Base-by-base conservation (phyloP, 1,140 invertebrate species). In the Gryon sp. region DNA sequence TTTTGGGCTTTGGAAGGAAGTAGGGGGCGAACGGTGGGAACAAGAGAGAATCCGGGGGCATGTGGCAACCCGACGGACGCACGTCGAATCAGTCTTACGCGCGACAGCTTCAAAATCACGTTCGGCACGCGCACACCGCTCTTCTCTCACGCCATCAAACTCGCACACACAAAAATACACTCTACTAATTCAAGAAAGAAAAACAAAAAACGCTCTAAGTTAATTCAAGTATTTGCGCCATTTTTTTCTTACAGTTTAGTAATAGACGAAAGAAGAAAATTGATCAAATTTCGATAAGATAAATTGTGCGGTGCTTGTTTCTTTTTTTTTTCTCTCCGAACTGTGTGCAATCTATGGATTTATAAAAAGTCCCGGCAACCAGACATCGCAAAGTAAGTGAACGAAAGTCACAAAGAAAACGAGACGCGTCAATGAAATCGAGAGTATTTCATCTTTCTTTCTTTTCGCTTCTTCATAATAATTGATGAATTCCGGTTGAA, bases 61-160 rank as follows among this genome's bases (percentile, higher is more conserved):
- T 68, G 66, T 26, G 53, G 53, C 63, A 20, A 46, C 14, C 40
- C 45, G 38, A 70, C 43, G 34, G 53, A 70, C 53, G 55, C 53
- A 53, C 66, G 55, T 40, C 65, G 32, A 45, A 52, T 70, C 66
- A 70, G 68, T 72, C 68, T 63, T 26, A 72, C 68, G 68, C 68
- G 68, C 57, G 68, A 72, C 68, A 26, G 68, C 68, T 62, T 63
- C 38, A 15, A 38, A 72, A 55, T 63, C 57, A 62, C 68, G 57
- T 72, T 40, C 38, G 48, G 40, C 57, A 62, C 57, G 68, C 68
- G 45, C 46, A 60, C 66, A 15, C 32, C n/a, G n/a, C n/a, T n/a
- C n/a, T n/a, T n/a, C n/a, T 40, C 50, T 46, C 63, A 55, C 50
- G 40, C 63, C 14, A 9, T 5, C 32, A 34, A 48, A 16, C 3